Evolutionary conservation across 1,140 invertebrate species (phyloP).

Genomic region (Augochlora pura): DNA sequence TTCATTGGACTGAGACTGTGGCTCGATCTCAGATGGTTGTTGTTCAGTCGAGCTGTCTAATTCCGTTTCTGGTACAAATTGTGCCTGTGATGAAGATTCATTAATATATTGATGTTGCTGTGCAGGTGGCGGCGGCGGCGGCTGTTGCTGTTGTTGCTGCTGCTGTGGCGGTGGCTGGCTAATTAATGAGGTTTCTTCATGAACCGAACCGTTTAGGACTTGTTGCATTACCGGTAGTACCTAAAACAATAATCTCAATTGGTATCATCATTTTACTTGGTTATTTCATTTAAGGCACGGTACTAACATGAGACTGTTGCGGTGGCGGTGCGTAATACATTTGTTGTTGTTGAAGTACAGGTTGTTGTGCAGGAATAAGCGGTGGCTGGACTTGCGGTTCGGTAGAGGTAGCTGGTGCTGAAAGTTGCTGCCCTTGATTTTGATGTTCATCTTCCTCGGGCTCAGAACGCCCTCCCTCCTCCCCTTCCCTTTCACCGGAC

Average conservation of each 20-base stretch:
- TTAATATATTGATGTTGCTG: conserved; percentile 70
- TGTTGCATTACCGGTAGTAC: conserved; percentile 74
- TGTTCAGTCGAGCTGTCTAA: conserved; percentile 63
- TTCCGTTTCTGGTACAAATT: conserved; percentile 73
- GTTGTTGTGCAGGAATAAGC: conserved; percentile 68
- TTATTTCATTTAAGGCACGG: background rate
- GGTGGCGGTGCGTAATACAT: conserved; percentile 72
- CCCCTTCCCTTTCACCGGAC: conserved; percentile 75
- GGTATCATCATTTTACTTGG: background rate
- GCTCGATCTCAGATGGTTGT: conserved; percentile 67
- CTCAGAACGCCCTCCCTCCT: conserved; percentile 84
- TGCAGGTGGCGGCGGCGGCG: conserved; percentile 56
- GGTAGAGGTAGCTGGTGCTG: conserved; percentile 58
- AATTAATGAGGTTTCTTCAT: conserved; percentile 74
- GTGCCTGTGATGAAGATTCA: conserved; percentile 65
- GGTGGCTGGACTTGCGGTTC: conserved; percentile 70
- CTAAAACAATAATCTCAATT: conserved; percentile 48
- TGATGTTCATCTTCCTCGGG: conserved; percentile 84
- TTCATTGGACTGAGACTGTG: conserved; percentile 64
- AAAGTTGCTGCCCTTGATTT: conserved; percentile 71
- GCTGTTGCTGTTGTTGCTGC: conserved; percentile 67
- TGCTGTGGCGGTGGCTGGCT: conserved; percentile 70
- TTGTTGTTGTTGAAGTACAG: conserved; percentile 68
- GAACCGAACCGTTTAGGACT: conserved; percentile 76
- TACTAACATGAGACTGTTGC: conserved; percentile 69